Evolutionary conservation across 2,797 vertebrate genomes (phyloP).

Genomic region (Fistularia commersonii): DNA sequence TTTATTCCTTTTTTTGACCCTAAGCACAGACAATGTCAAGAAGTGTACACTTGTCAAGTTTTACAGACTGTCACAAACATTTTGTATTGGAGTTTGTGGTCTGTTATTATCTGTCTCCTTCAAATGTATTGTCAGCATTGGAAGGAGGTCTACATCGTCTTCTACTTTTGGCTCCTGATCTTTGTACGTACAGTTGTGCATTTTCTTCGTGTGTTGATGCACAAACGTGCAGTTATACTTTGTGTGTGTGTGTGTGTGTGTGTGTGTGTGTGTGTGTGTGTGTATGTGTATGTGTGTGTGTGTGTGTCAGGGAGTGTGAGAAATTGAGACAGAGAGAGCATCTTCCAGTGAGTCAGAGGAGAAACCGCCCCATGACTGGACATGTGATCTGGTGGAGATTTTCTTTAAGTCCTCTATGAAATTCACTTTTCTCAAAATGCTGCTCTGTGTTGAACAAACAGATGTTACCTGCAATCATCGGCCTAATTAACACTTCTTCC

Average conservation of each 20-base stretch:
- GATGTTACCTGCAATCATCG: slow-evolving; percentile 53
- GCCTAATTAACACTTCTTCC: too few species aligned
- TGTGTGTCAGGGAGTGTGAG: too few species aligned
- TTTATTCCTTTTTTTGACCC: background rate
- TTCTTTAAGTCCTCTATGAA: slow-evolving; percentile 41
- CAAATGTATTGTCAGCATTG: slow-evolving; percentile 44
- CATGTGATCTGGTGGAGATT: slow-evolving; percentile 54
- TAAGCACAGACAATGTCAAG: too few species aligned
- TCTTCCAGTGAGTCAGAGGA: slow-evolving; percentile 28
- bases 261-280: slow-evolving; percentile 10
- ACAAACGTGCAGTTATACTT: background rate
- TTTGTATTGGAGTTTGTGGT: too few species aligned
- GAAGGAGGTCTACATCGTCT: slow-evolving; percentile 18
- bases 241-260: slow-evolving; percentile 3
- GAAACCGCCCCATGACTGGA: slow-evolving; percentile 32
- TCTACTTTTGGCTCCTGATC: slow-evolving; percentile 30
- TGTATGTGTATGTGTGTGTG: slow-evolving; percentile 5
- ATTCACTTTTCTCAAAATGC: slow-evolving; percentile 23
- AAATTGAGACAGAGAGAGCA: background rate
- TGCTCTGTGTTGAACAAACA: slow-evolving; percentile 58
- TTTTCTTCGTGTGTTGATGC: background rate
- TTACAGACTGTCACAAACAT: too few species aligned
- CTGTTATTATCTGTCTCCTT: slow-evolving; percentile 18
- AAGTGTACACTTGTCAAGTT: too few species aligned
- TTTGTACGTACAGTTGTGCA: slow-evolving; percentile 12